phyloP scores from a whole-genome alignment of 1,140 invertebrate species.

The Gryllus bimaculatus region DNA sequence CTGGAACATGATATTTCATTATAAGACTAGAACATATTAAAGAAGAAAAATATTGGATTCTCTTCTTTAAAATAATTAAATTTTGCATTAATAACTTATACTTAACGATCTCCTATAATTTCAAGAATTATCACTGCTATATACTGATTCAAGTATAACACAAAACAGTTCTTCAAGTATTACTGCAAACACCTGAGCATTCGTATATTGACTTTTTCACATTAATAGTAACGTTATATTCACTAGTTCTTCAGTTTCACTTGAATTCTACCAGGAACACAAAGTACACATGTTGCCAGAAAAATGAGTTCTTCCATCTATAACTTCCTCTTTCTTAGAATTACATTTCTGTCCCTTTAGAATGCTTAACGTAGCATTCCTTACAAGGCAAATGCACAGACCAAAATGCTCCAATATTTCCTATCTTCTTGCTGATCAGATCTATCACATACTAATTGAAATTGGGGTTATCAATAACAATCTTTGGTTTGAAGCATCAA shows the following conservation, averaged over 20 bases:
- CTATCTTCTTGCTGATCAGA: neutral
- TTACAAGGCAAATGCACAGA: neutral
- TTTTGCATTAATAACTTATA: neutral
- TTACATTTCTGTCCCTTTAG: neutral
- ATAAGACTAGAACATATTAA: neutral
- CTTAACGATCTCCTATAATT: neutral
- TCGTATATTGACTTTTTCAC: neutral
- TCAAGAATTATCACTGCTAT: neutral
- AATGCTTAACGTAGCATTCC: neutral
- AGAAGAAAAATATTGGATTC: neutral
- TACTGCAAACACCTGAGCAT: neutral
- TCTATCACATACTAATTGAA: slow-evolving; percentile 1
- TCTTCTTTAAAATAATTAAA: neutral
- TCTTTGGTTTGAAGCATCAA: neutral
- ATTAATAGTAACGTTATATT: neutral
- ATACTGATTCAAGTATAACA: neutral
- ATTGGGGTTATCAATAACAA: neutral
- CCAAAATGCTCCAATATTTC: neutral
- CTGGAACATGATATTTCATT: neutral
- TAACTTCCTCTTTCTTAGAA: neutral
- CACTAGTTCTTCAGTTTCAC: neutral
- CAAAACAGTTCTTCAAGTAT: neutral
- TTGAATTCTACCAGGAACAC: neutral
- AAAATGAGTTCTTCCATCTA: neutral
- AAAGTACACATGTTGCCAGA: neutral